Percentiles rank a stretch among this genome's conserved stretches.
These are phyloP conservation scores for Verasper variegatus DNA, from an alignment of 2,113 vertebrate genomes.

Conservation along the genomic window DNA sequence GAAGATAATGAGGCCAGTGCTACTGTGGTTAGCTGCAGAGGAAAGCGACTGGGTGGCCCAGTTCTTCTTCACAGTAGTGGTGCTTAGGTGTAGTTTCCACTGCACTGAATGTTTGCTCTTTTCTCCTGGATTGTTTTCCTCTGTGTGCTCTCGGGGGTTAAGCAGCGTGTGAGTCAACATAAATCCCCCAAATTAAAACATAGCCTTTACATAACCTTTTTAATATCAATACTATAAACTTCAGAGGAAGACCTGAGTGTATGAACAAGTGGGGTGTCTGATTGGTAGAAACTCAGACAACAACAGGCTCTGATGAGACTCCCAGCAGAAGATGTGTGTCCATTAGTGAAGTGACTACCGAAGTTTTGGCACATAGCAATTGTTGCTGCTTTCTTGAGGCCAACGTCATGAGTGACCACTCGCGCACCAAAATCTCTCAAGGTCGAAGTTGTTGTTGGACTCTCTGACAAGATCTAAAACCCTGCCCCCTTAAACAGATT, in stretches of 20 bases:
- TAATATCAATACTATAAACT: not conserved
- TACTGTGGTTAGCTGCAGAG: not conserved
- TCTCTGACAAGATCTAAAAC: not conserved
- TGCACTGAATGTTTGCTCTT: not conserved
- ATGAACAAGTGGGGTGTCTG: slow-evolving; percentile 26
- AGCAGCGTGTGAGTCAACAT: not conserved
- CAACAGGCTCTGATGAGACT: too few species aligned
- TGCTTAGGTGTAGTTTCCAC: not conserved
- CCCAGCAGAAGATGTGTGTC: too few species aligned
- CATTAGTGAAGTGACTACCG: too few species aligned
- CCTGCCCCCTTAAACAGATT: not conserved
- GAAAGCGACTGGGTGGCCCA: not conserved
- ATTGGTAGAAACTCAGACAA: too few species aligned
- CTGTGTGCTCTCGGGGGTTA: not conserved
- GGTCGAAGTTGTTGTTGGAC: not conserved
- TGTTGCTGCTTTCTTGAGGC: too few species aligned
- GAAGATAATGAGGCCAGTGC: not conserved
- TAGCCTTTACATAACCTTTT: slow-evolving; percentile 6
- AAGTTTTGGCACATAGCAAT: too few species aligned
- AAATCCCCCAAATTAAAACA: not conserved
- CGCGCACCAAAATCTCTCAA: too few species aligned
- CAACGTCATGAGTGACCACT: too few species aligned
- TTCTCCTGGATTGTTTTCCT: not conserved
- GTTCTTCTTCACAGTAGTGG: not conserved
- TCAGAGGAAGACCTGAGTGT: slow-evolving; percentile 8